Evolutionary conservation across 2,797 vertebrate genomes (phyloP), one percentile per base, ranked within the genome.

Genomic region (Sebastes itinus): DNA sequence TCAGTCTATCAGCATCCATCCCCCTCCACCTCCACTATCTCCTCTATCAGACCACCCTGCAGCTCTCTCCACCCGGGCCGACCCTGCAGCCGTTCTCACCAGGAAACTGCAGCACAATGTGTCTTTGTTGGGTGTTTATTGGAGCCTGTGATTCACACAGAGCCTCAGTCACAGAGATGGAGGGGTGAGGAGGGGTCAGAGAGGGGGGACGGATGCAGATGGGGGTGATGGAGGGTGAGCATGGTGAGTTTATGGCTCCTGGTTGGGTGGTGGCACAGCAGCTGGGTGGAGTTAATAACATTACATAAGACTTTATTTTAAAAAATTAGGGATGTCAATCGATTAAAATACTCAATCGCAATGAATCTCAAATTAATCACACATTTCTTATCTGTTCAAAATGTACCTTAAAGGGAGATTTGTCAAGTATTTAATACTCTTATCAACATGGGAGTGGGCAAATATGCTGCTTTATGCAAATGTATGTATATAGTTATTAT

Each of bases 51-150:
- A 67, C 87, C 79, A 58, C 6, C 71, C 58, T 16, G 61, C n/a
- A 22, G 64, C 77, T 10, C 60, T 10, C 59, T 5, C 2, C 73
- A 16, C 12, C 52, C n/a, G 1, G 2, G 0, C 61, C 8, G 12
- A 33, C 62, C 38, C 69, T 2, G 59, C 25, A 60, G 73, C 73
- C 49, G 49, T 52, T 52, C 54, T 58, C 23, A 56, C 7, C 86
- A 72, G 86, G 82, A 89, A 87, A 42, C 84, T n/a, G 69, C 78
- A 59, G 62, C 80, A 90, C 88, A 91, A 90, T 77, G 86, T 63
- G 64, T 76, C 89, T 87, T 87, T 87, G 87, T 90, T 16, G 61
- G n/a, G 61, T 59, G 72, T 79, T 86, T 85, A 83, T 27, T 79
- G 70, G 87, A 79, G 85, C 83, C 77, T 68, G 78, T 7, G 85